Evolutionary conservation across 1,140 invertebrate genomes (phyloP), one percentile per base, ranked within the genome.

Genomic region (Papilio machaon): DNA sequence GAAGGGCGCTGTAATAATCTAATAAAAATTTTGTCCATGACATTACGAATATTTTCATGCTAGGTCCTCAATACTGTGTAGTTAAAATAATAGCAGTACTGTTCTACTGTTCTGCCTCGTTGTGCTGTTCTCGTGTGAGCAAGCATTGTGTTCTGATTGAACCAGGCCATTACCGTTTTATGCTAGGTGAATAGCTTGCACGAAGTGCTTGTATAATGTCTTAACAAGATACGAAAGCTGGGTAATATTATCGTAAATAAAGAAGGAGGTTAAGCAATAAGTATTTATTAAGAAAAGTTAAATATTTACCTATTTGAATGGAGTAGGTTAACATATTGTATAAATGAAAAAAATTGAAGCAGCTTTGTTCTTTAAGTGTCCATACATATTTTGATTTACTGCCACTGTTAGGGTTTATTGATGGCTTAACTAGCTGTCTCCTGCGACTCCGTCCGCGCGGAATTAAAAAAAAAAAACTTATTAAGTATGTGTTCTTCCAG

Each of bases 91-190:
- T n/a, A 17, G 5, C 6, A n/a, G 54, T 58, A 58, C 54, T 58
- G n/a, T 19, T 9, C n/a, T n/a, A 58, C n/a, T 19, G 17, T 17
- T 58, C 54, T 58, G 49, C 17, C 8, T 17, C 9, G n/a, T 10
- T 58, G 23, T 9, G 10, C 47, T 19, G n/a, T 17, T n/a, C n/a
- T 58, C 54, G 54, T 58, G 54, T 58, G n/a, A 19, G 19, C 17
- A n/a, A 58, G 5, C 30, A 70, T 70, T 70, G 15, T 70, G 64
- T 35, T 35, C 13, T 70, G 64, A 35, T 70, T 70, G 64, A 70
- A 70, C 30, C 64, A 70, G 11, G 64, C 30, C 3, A 35, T 70
- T 23, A 70, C 13, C 23, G 11, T 70, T 70, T 70, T 70, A 70
- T 70, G 38, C 11, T 35, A 35, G 30, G 30, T 70, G 60, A 64